Conservation (phyloP, 2,797 vertebrate genomes). For the Lagorchestes hirsutus region DNA sequence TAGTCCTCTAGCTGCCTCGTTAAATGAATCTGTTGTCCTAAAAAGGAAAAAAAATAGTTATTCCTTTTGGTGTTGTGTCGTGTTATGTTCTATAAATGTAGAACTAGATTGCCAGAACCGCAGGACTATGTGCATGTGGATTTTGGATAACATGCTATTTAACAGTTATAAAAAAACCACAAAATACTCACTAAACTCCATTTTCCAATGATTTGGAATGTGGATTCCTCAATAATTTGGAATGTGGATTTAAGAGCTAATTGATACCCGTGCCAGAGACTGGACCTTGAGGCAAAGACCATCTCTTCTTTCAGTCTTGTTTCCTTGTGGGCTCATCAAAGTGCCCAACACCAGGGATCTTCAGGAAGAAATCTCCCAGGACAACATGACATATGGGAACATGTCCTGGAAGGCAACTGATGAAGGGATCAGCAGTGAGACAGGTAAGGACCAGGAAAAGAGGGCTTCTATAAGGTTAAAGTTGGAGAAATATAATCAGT, state of each 20-base stretch:
- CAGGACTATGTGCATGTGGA: background rate
- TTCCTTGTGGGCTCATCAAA: slow-evolving; percentile 75
- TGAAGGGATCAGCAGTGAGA: background rate
- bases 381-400: rapidly evolving
- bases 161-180: background rate
- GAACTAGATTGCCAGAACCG: background rate
- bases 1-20: background rate
- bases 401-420: background rate
- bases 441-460: background rate
- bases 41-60: background rate
- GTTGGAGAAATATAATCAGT: background rate
- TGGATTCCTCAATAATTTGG: background rate
- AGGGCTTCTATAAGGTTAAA: background rate
- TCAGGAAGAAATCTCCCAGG: rapidly evolving
- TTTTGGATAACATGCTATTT: background rate
- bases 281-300: background rate
- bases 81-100: background rate
- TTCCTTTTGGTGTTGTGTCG: background rate
- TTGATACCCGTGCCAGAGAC: background rate
- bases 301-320: slow-evolving; percentile 56
- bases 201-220: background rate
- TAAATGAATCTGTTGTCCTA: background rate
- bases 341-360: background rate
- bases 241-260: background rate
- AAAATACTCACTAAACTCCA: background rate